A percentile compares a stretch with the other conserved stretches of the same genome.
phyloP scores from a whole-genome alignment of 2,797 vertebrate species.

The Rhabdophis nuchalis region DNA sequence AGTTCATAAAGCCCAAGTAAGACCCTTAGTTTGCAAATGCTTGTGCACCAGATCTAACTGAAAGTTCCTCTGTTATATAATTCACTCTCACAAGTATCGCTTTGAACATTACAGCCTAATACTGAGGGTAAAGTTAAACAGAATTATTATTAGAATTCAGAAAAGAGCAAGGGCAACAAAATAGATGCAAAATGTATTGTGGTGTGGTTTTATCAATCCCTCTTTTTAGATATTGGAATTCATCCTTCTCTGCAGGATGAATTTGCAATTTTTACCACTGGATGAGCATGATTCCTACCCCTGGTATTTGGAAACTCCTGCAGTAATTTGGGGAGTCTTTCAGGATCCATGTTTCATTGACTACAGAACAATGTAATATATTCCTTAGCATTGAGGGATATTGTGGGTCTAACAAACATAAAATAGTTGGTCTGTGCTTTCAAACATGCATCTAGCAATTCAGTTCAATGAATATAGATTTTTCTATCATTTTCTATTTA shows the following conservation, averaged over 20 bases:
- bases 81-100: neutral
- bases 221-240: neutral
- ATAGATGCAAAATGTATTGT: neutral
- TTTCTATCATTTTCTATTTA: neutral
- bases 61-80: neutral
- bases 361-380: neutral
- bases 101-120: neutral
- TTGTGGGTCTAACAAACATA: neutral
- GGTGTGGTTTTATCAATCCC: neutral
- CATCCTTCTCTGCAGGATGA: neutral
- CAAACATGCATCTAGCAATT: neutral
- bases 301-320: neutral
- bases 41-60: neutral
- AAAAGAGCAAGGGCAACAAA: neutral
- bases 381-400: neutral
- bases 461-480: neutral
- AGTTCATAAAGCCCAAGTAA: neutral
- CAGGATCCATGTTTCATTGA: neutral
- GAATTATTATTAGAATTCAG: neutral
- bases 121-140: neutral
- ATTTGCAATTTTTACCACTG: neutral
- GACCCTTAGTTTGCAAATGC: neutral
- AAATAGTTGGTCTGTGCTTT: neutral
- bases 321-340: neutral
- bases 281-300: neutral